Conservation (phyloP, 2,797 vertebrate species). For the Coluber constrictor region DNA sequence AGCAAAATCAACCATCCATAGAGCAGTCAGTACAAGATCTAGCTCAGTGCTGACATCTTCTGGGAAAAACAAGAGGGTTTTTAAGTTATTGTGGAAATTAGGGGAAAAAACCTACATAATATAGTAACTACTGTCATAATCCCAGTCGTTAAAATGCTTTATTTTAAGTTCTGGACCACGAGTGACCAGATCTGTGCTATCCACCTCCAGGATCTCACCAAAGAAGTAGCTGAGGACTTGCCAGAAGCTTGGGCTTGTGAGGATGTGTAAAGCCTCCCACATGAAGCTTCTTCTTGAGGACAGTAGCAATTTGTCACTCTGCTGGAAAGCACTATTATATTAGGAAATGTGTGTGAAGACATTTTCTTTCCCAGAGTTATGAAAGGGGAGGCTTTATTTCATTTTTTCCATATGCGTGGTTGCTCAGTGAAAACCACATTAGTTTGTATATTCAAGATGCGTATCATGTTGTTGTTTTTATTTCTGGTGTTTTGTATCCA, state of each 20-base stretch:
- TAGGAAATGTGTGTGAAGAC: background rate
- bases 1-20: background rate
- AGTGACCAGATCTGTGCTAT: background rate
- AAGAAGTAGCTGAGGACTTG: background rate
- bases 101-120: background rate
- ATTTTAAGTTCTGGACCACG: background rate
- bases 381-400: background rate
- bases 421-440: background rate
- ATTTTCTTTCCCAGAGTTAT: background rate
- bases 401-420: background rate
- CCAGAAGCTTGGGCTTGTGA: background rate
- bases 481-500: background rate
- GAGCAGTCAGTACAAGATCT: background rate
- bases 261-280: background rate
- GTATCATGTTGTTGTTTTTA: background rate
- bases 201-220: background rate
- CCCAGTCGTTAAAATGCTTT: background rate
- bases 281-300: background rate
- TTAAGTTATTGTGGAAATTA: background rate
- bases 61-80: background rate
- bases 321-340: background rate
- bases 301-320: background rate
- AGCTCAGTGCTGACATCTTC: background rate
- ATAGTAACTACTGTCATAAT: background rate
- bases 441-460: background rate